Base-by-base conservation (phyloP, 2,797 vertebrate species). In the Phoxinus dragarum region DNA sequence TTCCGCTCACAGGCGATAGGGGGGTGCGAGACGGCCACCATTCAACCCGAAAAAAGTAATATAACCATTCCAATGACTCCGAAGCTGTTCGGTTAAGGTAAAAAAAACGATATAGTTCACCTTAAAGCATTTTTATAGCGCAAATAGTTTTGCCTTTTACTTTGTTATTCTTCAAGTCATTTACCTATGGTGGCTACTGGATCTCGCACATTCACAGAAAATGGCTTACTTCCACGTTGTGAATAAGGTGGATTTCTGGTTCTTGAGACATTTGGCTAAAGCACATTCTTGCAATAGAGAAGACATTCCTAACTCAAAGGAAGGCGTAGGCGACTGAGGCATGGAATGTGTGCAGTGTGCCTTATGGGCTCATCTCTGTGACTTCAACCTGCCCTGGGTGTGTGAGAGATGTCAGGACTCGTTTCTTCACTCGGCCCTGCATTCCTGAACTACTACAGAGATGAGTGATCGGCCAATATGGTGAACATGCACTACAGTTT, bases 381-480 rank as follows among this genome's bases (percentile, higher is more conserved):
- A 91, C 93, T 88, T 91, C 87, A 93, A 93, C 93, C 92, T 93
- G 93, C 90, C 34, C 72, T 91, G 92, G 86, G 86, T 73, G 80
- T 87, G 84, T 71, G 76, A 82, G 78, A 44, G 81, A 61, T 91
- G 95, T 95, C 91, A 77, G 78, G 91, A 95, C 95, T 94, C 82
- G 95, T 86, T 91, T 90, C 40, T 80, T 90, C 79, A 87, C 82
- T 69, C 16, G 21, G 23, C 78, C 85, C 85, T 78, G 76, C 94
- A 95, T 96, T 95, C 94, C 93, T 92, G 81, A 89, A 61, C 86
- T 71, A 34, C 94, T 92, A 93, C 89, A 90, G 76, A 54, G 86
- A 68, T 59, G 80, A 83, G 81, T 89, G 87, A 40, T 87, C 89
- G 69, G 49, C 82, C n/a, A 40, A 42, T 73, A 59, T 42, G 42